phyloP scores from a whole-genome alignment of 1,140 invertebrate genomes.

The Agrypnia vestita region DNA sequence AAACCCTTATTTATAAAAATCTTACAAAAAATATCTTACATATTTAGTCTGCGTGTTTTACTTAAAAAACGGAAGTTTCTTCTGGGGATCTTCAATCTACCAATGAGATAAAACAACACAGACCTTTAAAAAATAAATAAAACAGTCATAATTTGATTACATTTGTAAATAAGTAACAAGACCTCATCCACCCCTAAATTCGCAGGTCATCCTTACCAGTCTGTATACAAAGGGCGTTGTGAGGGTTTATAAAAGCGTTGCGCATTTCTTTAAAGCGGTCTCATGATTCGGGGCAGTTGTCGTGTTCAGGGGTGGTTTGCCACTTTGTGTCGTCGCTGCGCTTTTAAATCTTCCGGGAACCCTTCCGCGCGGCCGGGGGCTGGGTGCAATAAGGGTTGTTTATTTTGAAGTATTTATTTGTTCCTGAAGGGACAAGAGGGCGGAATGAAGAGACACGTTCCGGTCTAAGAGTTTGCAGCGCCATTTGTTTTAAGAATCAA shows the following conservation, averaged over 20 bases:
- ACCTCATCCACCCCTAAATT: background rate
- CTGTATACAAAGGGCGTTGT: background rate
- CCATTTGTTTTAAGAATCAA: no score
- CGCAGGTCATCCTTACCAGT: background rate
- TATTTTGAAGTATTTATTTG: conserved; percentile 37
- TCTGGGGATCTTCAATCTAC: no score
- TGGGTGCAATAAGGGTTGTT: conserved; percentile 16
- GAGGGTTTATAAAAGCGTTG: conserved; percentile 22
- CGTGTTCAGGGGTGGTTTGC: background rate
- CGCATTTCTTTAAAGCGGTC: conserved; percentile 36
- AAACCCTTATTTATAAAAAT: no score
- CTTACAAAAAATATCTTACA: no score
- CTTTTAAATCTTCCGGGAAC: conserved; percentile 33
- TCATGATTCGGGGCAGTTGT: conserved; percentile 26
- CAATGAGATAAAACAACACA: no score
- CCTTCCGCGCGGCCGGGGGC: background rate
- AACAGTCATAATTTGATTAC: no score
- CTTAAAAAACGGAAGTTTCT: no score
- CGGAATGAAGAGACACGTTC: no score
- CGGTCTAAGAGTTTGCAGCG: no score
- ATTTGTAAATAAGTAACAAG: no score
- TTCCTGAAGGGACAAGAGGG: conserved; percentile 5
- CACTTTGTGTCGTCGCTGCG: conserved; percentile 4
- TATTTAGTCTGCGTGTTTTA: no score
- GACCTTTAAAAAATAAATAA: no score